A percentile compares a stretch with the other conserved stretches of the same genome.
These are phyloP conservation scores for Scotopteryx bipunctaria DNA, from an alignment of 2,888 invertebrate genomes.

Conservation along the genomic window DNA sequence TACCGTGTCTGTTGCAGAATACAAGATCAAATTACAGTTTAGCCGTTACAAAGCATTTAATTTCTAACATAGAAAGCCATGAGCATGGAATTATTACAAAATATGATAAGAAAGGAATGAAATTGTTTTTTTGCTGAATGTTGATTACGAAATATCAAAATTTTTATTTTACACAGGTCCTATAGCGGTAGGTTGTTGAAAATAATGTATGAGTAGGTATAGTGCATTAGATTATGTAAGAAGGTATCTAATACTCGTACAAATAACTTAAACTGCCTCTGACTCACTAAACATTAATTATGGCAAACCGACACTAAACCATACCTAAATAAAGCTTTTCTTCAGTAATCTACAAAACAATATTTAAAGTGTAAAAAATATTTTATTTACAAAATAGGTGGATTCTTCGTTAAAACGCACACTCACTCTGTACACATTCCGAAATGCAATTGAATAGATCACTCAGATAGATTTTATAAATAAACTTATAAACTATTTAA, in stretches of 20 bases:
- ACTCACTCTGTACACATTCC: constrained; percentile 54
- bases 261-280: constrained; percentile 30
- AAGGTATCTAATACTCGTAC: too few species aligned
- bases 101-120: too few species aligned
- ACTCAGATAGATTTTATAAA: constrained; percentile 17
- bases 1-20: constrained; percentile 42
- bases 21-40: neutral
- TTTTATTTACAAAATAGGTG: constrained; percentile 81
- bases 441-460: constrained; percentile 33
- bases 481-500: constrained; percentile 6
- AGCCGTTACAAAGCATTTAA: constrained; percentile 16
- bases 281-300: constrained; percentile 50
- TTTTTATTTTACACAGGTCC: too few species aligned
- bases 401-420: constrained; percentile 80
- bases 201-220: too few species aligned
- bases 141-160: too few species aligned
- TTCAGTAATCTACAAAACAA: constrained; percentile 59
- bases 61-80: constrained; percentile 35
- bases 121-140: too few species aligned
- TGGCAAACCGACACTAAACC: constrained; percentile 70
- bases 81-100: too few species aligned
- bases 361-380: constrained; percentile 72
- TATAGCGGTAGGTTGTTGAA: too few species aligned
- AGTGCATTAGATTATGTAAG: too few species aligned
- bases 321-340: constrained; percentile 76